phyloP scores from a whole-genome alignment of 2,888 invertebrate species.

The Microctonus hyperodae region DNA sequence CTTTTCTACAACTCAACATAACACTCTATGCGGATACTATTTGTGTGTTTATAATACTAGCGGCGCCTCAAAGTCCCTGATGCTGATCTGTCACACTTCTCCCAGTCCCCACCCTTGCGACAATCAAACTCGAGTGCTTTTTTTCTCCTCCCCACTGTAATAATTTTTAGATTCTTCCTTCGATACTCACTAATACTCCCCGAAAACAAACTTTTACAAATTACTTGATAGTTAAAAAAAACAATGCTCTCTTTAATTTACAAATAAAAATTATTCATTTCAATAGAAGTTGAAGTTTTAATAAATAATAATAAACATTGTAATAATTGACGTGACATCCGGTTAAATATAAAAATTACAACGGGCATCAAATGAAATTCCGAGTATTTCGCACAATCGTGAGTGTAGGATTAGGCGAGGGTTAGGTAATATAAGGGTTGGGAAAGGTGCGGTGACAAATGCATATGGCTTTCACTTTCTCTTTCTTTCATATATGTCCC shows the following conservation, averaged over 20 bases:
- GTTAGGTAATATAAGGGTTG: constrained; percentile 40
- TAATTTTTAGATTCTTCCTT: neutral
- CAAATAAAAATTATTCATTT: too few relatives aligned
- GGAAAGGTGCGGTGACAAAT: constrained; percentile 38
- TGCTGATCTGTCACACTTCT: constrained; percentile 48
- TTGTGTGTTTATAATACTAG: constrained; percentile 15
- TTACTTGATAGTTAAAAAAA: neutral
- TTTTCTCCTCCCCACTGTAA: constrained; percentile 22
- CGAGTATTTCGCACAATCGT: constrained; percentile 9
- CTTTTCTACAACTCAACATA: constrained; percentile 32
- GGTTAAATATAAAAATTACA: constrained; percentile 4
- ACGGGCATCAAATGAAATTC: neutral
- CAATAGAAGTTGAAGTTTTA: neutral
- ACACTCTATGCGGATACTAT: constrained; percentile 30
- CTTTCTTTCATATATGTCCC: neutral
- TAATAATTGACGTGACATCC: neutral
- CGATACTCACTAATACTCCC: neutral
- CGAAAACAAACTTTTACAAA: too few relatives aligned
- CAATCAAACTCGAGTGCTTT: constrained; percentile 21
- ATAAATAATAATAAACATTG: neutral
- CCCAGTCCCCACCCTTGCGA: constrained; percentile 44
- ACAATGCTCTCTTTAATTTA: too few relatives aligned
- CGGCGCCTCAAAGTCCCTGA: constrained; percentile 14
- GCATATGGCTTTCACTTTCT: constrained; percentile 25
- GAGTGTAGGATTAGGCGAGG: constrained; percentile 50